Percentiles rank a stretch among this genome's conserved stretches.
Evolutionary conservation across 2,888 invertebrate genomes (phyloP).

Genomic region (Odontomyia ornata): DNA sequence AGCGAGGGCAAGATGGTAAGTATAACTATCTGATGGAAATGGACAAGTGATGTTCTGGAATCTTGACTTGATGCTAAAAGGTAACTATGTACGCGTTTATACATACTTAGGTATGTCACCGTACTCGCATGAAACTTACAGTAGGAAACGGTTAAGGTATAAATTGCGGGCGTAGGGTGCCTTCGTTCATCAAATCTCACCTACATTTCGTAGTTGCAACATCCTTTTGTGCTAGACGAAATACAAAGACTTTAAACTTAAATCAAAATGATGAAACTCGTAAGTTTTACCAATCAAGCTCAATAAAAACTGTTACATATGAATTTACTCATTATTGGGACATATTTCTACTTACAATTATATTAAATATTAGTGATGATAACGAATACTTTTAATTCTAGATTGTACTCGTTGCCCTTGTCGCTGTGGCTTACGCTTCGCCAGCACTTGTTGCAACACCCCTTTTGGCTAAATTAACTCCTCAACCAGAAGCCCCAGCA

Average conservation of each 20-base stretch:
- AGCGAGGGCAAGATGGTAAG: background rate
- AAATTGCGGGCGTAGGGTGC: slow-evolving; percentile 35
- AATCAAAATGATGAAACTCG: slow-evolving; percentile 43
- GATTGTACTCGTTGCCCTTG: slow-evolving; percentile 31
- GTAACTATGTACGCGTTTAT: no score
- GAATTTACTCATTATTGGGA: no score
- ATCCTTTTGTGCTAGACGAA: slow-evolving; percentile 33
- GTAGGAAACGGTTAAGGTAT: slow-evolving; percentile 23
- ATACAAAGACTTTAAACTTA: background rate
- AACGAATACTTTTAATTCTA: background rate
- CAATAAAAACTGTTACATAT: no score
- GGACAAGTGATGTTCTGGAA: slow-evolving; percentile 38
- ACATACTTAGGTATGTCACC: background rate
- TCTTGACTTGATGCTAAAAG: slow-evolving; percentile 1
- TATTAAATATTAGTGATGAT: background rate
- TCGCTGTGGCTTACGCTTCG: slow-evolving; percentile 30
- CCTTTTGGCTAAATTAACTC: slow-evolving; percentile 41
- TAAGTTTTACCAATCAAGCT: slow-evolving; percentile 25
- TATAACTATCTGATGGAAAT: slow-evolving; percentile 12
- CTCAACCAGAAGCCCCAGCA: slow-evolving; percentile 48
- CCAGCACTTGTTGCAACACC: slow-evolving; percentile 44
- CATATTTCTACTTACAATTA: background rate
- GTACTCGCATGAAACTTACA: background rate
- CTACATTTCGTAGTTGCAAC: slow-evolving; percentile 43
- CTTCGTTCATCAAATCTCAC: slow-evolving; percentile 20